A percentile compares a stretch with the other conserved stretches of the same genome.
Evolutionary conservation across 1,140 invertebrate genomes (phyloP).

Genomic region (Linepithema humile): DNA sequence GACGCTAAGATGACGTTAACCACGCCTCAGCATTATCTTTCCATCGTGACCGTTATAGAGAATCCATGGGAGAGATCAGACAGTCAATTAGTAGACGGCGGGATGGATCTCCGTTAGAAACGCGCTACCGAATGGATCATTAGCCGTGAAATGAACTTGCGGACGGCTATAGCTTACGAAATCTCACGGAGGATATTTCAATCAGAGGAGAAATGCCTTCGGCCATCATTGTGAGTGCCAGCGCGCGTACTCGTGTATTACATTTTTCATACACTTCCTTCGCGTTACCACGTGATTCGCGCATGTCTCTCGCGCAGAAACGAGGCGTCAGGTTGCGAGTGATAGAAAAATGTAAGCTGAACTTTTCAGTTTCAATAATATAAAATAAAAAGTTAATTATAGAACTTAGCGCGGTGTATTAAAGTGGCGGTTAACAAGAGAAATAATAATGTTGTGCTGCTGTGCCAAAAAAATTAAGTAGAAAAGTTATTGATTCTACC

Average conservation of each 20-base stretch:
- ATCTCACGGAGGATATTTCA: background rate
- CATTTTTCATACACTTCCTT: background rate
- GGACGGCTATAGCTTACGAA: background rate
- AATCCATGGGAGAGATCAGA: slow-evolving; percentile 45
- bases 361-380: too few species aligned
- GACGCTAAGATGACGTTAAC: slow-evolving; percentile 60
- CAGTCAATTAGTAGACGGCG: slow-evolving; percentile 48
- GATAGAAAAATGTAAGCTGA: too few species aligned
- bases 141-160: slow-evolving; percentile 7
- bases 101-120: slow-evolving; percentile 55
- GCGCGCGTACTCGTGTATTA: background rate
- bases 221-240: background rate
- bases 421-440: too few species aligned
- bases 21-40: slow-evolving; percentile 61
- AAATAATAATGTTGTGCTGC: too few species aligned
- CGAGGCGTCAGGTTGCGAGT: background rate
- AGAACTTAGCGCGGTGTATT: too few species aligned
- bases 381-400: too few species aligned
- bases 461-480: too few species aligned
- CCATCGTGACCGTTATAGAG: slow-evolving; percentile 58
- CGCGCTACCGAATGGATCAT: slow-evolving; percentile 52
- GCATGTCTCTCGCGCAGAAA: background rate
- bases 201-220: background rate
- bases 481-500: too few species aligned
- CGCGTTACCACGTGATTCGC: background rate